Base-by-base conservation (phyloP, 2,888 invertebrate genomes). In the Eupithecia subfuscata region DNA sequence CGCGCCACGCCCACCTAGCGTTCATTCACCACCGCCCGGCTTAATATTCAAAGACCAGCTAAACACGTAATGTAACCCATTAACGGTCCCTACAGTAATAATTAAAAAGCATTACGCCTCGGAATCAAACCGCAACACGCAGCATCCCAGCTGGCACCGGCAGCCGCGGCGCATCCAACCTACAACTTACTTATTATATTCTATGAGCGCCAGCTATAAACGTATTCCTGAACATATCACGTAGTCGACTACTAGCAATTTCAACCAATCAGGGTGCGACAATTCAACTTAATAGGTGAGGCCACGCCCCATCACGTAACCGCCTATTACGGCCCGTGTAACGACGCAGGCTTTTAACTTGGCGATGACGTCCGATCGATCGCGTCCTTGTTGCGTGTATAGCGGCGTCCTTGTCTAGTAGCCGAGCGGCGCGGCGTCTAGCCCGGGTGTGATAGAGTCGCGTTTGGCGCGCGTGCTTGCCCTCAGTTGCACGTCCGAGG, bases 281-380 rank as follows among this genome's bases (percentile, higher is more conserved):
- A 92, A 92, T 94, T 93, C 94, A 92, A 93, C 93, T 94, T 94
- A 95, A 95, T 95, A 94, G 94, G 88, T 87, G 79, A 88, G 84
- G 91, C 95, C 95, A 95, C 95, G 95, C 95, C 95, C 94, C 89
- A 90, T 94, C 95, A 95, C 95, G 95, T 95, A 94, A 92, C 95
- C 95, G 94, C 95, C 95, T 95, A 95, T 95, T 95, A 94, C 94
- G 91, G 92, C 88, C 91, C 92, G 93, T 93, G 92, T 94, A 93
- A 94, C 94, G 93, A 93, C 91, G 93, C 91, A 94, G 94, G 92
- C 94, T 94, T 94, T 95, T 94, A 94, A 94, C 92, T 93, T 86
- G 78, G 86, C 92, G 94, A 92, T 89, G 93, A 91, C 91, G 89
- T 87, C 93, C 94, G 94, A 94, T 89, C 89, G 89, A 88, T 87